Evolutionary conservation across 2,113 vertebrate genomes (phyloP), one percentile per base, ranked within the genome.

Genomic region (Anser brachyrhynchus): DNA sequence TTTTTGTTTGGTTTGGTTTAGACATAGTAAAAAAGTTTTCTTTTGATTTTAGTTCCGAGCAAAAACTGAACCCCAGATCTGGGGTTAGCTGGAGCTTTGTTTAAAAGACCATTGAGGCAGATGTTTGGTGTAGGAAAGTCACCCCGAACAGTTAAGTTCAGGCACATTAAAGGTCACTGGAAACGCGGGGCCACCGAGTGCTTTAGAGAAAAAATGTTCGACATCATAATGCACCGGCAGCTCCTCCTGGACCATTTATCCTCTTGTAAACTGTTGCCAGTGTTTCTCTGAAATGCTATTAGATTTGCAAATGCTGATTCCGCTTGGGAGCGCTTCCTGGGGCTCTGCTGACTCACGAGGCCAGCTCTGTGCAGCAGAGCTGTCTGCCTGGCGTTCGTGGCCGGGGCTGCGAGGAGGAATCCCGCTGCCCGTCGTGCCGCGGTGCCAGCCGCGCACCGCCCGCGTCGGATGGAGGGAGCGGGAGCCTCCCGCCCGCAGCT

Each of bases 401-500:
- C n/a, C 2, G 3, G 20, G 22, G 2, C 1, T 13, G 4, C 25
- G 22, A 35, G 57, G 43, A 21, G 58, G 33, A 21, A 12, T 21
- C 33, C 3, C 3, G 2, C 11, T 11, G 22, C 39, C n/a, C 1
- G 2, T 3, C 49, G 33, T 23, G 14, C 33, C 49, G 23, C 12
- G 22, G 49, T 51, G 29, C 49, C 28, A 5, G 31, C 28, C 12
- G 12, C 49, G 12, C 49, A 13, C 49, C 12, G 49, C 20, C 11
- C 11, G 33, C 19, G 12, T n/a, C 1, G 2, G 15, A 7, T 1
- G 10, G 29, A 17, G 31, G 4, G 4, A 31, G 69, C 52, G 0
- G 20, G 4, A 31, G 43, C 15, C 25, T 1, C 5, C 20, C 0
- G 41, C 4, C 29, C 14, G 28, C 11, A 2, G 61, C 2, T 2